phyloP scores from a whole-genome alignment of 1,140 invertebrate genomes.

The Probaryconus sp. region DNA sequence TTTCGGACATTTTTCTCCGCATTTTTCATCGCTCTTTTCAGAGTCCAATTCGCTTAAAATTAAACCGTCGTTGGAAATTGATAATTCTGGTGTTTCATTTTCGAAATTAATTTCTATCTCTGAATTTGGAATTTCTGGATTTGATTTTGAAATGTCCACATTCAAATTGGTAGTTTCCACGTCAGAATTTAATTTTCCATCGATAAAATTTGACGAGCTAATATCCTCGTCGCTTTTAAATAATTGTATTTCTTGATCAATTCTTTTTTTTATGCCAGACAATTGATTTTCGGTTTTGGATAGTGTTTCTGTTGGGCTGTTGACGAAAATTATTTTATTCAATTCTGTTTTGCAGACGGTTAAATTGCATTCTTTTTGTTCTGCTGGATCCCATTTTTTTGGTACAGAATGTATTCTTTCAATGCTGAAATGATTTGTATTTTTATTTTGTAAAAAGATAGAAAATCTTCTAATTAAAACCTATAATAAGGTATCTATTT shows the following conservation, averaged over 20 bases:
- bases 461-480: too few relatives aligned
- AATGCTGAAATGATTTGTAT: constrained; percentile 13
- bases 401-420: background rate
- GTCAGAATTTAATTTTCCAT: constrained; percentile 8
- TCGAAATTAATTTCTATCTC: background rate
- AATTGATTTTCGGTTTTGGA: constrained; percentile 23
- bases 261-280: constrained; percentile 33
- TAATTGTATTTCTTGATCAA: constrained; percentile 50
- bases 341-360: constrained; percentile 36
- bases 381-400: background rate
- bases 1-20: background rate
- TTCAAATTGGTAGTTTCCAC: too few relatives aligned
- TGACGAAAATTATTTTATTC: constrained; percentile 45
- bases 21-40: background rate
- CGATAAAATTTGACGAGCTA: constrained; percentile 2
- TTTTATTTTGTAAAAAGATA: background rate
- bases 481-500: constrained; percentile 7
- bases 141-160: too few relatives aligned
- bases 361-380: constrained; percentile 41
- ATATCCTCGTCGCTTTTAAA: constrained; percentile 13
- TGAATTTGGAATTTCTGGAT: constrained; percentile 15
- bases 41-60: background rate
- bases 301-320: constrained; percentile 20
- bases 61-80: background rate
- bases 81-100: constrained; percentile 2